Conservation (phyloP, 2,888 invertebrate genomes). For the Brachypalpus laphriformis region DNA sequence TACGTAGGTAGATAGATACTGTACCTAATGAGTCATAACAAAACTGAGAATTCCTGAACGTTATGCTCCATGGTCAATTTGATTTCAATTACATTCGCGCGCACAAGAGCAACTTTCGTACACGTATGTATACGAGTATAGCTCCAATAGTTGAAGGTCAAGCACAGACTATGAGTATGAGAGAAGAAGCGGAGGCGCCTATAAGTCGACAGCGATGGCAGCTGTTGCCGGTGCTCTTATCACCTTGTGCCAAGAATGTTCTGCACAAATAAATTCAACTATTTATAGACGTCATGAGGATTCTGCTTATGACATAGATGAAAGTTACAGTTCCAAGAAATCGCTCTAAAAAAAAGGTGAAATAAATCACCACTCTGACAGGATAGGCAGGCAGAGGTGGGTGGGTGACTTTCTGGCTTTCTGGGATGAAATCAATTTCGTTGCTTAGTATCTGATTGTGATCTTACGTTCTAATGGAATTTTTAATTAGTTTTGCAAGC, state of each 20-base stretch:
- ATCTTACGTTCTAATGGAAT: slow-evolving; percentile 44
- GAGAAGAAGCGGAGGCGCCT: not conserved
- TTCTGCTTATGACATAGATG: slow-evolving; percentile 23
- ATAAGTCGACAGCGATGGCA: not conserved
- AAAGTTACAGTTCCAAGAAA: slow-evolving; percentile 22
- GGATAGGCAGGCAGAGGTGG: not conserved
- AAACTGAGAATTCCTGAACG: not conserved
- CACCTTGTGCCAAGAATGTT: slow-evolving; percentile 13
- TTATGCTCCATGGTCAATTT: slow-evolving; percentile 38
- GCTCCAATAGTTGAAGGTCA: slow-evolving; percentile 45
- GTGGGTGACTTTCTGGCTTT: not conserved
- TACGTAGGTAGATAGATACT: not conserved
- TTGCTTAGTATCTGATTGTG: slow-evolving; percentile 29
- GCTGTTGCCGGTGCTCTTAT: slow-evolving; percentile 10
- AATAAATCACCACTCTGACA: slow-evolving; percentile 6
- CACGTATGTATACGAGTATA: not conserved
- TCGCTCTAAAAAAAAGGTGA: slow-evolving; percentile 5
- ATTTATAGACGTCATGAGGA: slow-evolving; percentile 43
- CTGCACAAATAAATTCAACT: slow-evolving; percentile 30
- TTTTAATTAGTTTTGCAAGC: slow-evolving; percentile 46
- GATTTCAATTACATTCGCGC: slow-evolving; percentile 23
- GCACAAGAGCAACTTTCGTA: slow-evolving; percentile 1
- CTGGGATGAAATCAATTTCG: slow-evolving; percentile 31
- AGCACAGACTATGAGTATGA: slow-evolving; percentile 18
- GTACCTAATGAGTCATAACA: not conserved